A percentile compares a stretch with the other conserved stretches of the same genome.
phyloP scores from a whole-genome alignment of 2,113 vertebrate species.

The Scomber colias region DNA sequence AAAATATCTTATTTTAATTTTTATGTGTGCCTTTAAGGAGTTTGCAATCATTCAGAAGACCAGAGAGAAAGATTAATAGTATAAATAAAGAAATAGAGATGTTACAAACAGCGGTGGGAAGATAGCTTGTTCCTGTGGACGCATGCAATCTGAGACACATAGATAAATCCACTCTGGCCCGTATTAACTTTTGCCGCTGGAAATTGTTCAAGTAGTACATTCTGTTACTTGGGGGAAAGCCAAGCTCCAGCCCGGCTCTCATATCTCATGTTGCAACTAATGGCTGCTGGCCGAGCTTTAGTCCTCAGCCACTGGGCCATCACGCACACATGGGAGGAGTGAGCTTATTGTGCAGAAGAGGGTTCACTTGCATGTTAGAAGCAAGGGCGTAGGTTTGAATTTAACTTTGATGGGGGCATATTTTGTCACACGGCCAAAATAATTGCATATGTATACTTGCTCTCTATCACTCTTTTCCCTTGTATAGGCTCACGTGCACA shows the following conservation, averaged over 20 bases:
- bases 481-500: too few relatives aligned
- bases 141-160: constrained; percentile 64
- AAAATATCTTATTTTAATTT: too few relatives aligned
- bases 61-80: background rate
- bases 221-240: constrained; percentile 84
- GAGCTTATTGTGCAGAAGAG: constrained; percentile 18
- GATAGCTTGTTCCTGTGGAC: constrained; percentile 56
- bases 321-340: constrained; percentile 34
- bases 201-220: constrained; percentile 83
- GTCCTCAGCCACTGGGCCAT: constrained; percentile 56
- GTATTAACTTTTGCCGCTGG: constrained; percentile 79
- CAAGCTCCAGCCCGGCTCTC: constrained; percentile 73
- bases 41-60: background rate
- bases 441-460: too few relatives aligned
- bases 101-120: constrained; percentile 34
- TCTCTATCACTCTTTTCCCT: too few relatives aligned
- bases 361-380: constrained; percentile 5
- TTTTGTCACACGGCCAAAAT: background rate
- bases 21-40: background rate
- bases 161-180: constrained; percentile 75
- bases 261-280: constrained; percentile 82
- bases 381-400: background rate
- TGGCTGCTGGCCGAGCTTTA: constrained; percentile 62
- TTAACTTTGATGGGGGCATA: background rate
- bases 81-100: constrained; percentile 1